Evolutionary conservation across 2,888 invertebrate species (phyloP), one percentile per base, ranked within the genome.

Genomic region (Corythucha ciliata): DNA sequence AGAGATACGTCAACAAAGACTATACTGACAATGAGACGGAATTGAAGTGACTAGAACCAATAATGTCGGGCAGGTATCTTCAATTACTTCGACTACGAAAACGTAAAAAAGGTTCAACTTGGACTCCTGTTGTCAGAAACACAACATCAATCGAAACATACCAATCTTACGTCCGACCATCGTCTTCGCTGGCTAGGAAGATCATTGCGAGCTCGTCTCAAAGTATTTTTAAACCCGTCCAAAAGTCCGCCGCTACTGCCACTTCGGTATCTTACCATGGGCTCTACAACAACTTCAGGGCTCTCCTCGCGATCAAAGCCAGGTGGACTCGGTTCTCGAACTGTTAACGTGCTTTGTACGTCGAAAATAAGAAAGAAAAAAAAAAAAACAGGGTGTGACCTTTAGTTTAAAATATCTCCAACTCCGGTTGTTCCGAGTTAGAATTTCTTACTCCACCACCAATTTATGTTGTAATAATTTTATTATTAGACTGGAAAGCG

Each of bases 141-240:
- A 29, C n/a, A 10, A 29, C n/a, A 12, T n/a, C 10, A 18, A 16
- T 33, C 3, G 18, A 33, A 33, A 29, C 47, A 47, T 51, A 51
- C 51, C 50, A 49, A 32, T 33, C 49, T 50, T n/a, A 51, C 54
- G 22, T 57, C 57, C 7, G 57, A 57, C 57, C 57, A 57, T 20
- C 57, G 50, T 16, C 57, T 42, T 37, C 55, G 32, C 20, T 54
- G 49, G 10, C 37, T 48, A 3, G 57, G 57, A 14, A 55, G 64
- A 49, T 73, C 73, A 47, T 70, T 73, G 61, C 72, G 71, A 60
- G 76, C 71, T 62, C 76, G 68, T 54, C 74, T 70, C 57, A 79
- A 67, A 5, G 78, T 77, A 66, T 75, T 76, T 58, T 74, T 71
- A 66, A 79, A 77, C 59, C 79, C 79, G 61, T 78, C 77, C 63